Percentiles rank a stretch among this genome's conserved stretches.
Evolutionary conservation across 2,113 vertebrate genomes (phyloP).

Genomic region (Uria lomvia): DNA sequence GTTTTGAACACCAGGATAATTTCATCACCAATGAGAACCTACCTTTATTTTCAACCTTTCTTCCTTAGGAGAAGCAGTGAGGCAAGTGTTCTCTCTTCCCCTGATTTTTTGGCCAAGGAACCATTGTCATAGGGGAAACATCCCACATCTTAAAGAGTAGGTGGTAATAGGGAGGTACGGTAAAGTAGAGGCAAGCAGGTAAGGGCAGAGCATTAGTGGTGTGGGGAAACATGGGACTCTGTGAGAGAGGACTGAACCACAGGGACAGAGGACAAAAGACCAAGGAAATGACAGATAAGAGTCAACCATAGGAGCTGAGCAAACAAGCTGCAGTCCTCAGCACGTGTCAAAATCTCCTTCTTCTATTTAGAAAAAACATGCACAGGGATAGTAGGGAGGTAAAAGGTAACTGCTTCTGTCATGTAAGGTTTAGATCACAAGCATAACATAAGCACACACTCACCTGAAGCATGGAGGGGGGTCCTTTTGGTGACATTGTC

Average conservation of each 20-base stretch:
- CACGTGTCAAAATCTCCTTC: not conserved
- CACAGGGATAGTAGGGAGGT: not conserved
- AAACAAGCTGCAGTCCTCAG: not conserved
- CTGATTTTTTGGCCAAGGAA: not conserved
- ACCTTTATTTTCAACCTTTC: not conserved
- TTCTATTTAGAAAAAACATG: not conserved
- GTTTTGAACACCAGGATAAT: not conserved
- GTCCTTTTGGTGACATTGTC: slow-evolving; percentile 83
- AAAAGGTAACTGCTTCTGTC: not conserved
- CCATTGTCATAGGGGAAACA: not conserved
- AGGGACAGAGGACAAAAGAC: not conserved
- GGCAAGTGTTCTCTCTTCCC: not conserved
- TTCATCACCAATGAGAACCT: not conserved
- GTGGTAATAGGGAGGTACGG: not conserved
- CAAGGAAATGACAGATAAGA: not conserved
- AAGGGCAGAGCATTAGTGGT: not conserved
- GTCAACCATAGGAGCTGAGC: not conserved
- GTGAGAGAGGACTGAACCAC: not conserved
- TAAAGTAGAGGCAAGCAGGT: not conserved
- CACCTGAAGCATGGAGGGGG: slow-evolving; percentile 91
- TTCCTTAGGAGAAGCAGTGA: not conserved
- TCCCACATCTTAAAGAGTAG: not conserved
- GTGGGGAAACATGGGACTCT: not conserved
- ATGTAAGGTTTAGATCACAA: not conserved
- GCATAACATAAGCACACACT: not conserved